Percentiles rank a stretch among this genome's conserved stretches.
phyloP scores from a whole-genome alignment of 2,797 vertebrate species.

The Falco novaeseelandiae region DNA sequence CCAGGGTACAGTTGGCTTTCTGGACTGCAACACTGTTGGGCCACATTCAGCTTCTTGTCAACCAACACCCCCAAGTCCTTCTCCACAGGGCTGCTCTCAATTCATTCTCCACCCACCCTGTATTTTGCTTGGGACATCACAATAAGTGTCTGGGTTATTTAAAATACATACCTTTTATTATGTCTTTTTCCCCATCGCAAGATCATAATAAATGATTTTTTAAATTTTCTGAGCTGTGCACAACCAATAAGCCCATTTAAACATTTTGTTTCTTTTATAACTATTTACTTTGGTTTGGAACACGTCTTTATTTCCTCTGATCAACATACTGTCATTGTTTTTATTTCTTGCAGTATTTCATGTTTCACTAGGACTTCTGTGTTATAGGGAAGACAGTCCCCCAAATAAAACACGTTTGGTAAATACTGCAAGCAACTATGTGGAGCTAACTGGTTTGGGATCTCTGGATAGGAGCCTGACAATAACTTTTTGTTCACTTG shows the following conservation, averaged over 20 bases:
- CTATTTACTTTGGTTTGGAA: background rate
- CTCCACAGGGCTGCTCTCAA: too few species aligned
- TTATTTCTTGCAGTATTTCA: background rate
- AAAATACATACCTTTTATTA: background rate
- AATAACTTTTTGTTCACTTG: background rate
- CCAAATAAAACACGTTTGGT: background rate
- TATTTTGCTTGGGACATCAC: background rate
- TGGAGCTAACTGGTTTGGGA: background rate
- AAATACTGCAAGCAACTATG: background rate
- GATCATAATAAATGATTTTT: background rate
- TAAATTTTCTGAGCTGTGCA: background rate
- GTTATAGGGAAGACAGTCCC: background rate
- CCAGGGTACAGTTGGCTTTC: too few species aligned
- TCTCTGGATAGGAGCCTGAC: background rate
- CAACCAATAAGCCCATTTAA: background rate
- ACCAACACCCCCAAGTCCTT: too few species aligned
- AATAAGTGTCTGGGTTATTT: background rate
- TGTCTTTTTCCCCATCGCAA: background rate
- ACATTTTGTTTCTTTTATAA: background rate
- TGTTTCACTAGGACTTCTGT: background rate
- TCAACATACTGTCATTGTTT: background rate
- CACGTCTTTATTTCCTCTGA: background rate
- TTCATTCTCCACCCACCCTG: too few species aligned
- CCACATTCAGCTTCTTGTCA: too few species aligned
- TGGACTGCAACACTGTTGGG: too few species aligned